phyloP scores from a whole-genome alignment of 2,888 invertebrate species.

The Sarcophaga carnaria region DNA sequence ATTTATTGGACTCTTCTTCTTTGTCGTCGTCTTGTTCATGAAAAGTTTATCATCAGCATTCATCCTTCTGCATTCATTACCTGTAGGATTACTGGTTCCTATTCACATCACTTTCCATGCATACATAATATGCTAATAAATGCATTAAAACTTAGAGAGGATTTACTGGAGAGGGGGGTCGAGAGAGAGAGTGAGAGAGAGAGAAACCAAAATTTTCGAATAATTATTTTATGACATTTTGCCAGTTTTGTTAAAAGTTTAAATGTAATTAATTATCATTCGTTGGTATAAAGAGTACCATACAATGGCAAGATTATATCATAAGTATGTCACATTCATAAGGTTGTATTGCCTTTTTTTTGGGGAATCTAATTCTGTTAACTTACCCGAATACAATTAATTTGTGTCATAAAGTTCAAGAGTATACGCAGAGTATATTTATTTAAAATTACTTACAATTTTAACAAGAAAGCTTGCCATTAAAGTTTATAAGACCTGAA shows the following conservation, averaged over 20 bases:
- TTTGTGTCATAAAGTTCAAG: not conserved
- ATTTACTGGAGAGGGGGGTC: too few relatives aligned
- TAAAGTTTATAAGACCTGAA: too few relatives aligned
- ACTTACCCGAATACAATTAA: not conserved
- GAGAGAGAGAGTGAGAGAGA: too few relatives aligned
- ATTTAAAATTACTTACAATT: not conserved
- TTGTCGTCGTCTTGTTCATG: too few relatives aligned
- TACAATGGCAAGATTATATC: not conserved
- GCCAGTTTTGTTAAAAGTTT: slow-evolving; percentile 23
- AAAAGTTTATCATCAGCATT: too few relatives aligned
- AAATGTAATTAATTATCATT: slow-evolving; percentile 46
- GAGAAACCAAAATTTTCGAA: not conserved
- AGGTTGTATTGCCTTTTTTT: not conserved
- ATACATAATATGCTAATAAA: not conserved
- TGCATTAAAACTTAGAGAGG: not conserved
- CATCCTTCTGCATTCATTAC: not conserved
- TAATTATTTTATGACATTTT: slow-evolving; percentile 39
- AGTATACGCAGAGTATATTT: not conserved
- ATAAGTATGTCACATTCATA: not conserved
- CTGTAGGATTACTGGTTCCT: not conserved
- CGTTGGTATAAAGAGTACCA: not conserved
- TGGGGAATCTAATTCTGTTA: not conserved
- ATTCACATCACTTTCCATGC: not conserved
- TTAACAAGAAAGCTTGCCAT: too few relatives aligned
- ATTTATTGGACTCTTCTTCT: too few relatives aligned